Evolutionary conservation across 2,113 vertebrate genomes (phyloP).

Genomic region (Puffinus mauretanicus): DNA sequence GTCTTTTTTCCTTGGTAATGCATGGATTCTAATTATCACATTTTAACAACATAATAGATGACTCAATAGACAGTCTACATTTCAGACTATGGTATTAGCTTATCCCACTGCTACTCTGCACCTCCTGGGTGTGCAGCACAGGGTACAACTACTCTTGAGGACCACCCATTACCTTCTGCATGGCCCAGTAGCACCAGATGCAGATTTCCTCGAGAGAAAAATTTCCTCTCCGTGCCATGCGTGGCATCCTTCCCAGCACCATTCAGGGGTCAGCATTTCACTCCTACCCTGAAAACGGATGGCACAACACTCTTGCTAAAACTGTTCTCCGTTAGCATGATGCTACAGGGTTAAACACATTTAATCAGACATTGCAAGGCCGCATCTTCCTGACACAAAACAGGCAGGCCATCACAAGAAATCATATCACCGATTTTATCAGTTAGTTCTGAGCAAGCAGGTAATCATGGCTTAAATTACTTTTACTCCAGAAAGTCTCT

Average conservation of each 20-base stretch:
- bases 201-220: not conserved
- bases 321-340: not conserved
- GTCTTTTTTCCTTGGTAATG: not conserved
- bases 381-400: not conserved
- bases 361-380: not conserved
- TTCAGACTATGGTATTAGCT: not conserved
- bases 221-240: not conserved
- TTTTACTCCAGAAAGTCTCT: not conserved
- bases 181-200: accelerated
- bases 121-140: not conserved
- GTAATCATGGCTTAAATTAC: not conserved
- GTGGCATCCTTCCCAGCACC: not conserved
- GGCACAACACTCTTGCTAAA: not conserved
- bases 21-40: not conserved
- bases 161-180: not conserved
- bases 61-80: not conserved
- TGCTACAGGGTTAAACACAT: not conserved
- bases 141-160: not conserved
- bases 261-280: not conserved
- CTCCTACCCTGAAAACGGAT: not conserved
- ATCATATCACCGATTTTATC: not conserved
- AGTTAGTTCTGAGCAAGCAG: constrained; percentile 4
- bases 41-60: not conserved
- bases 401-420: constrained; percentile 25
- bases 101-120: not conserved